phyloP scores from a whole-genome alignment of 2,888 invertebrate species.

The Lottia gigantea region DNA sequence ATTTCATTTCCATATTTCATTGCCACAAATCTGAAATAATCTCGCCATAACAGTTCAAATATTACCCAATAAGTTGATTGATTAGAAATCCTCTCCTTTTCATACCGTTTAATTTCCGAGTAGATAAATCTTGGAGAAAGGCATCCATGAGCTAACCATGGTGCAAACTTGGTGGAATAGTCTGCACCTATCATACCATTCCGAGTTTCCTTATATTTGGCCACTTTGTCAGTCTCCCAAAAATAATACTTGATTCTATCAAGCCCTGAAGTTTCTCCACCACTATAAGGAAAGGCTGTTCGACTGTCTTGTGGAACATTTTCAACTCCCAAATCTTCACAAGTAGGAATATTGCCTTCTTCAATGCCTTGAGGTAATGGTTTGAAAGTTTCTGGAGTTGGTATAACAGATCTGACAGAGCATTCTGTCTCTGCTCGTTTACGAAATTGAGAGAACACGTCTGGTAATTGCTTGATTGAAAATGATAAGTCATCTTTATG shows the following conservation, averaged over 20 bases:
- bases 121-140: conserved; percentile 56
- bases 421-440: conserved; percentile 48
- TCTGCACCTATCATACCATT: conserved; percentile 61
- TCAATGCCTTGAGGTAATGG: conserved; percentile 54
- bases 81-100: conserved; percentile 48
- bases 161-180: conserved; percentile 63
- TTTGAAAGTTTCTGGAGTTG: conserved; percentile 46
- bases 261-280: conserved; percentile 58
- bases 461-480: conserved; percentile 45
- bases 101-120: conserved; percentile 58
- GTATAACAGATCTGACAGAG: conserved; percentile 39
- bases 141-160: conserved; percentile 62
- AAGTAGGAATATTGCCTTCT: conserved; percentile 45
- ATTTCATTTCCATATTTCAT: conserved; percentile 57
- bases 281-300: conserved; percentile 52
- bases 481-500: conserved; percentile 59
- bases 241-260: conserved; percentile 54
- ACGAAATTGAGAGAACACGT: conserved; percentile 61
- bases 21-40: conserved; percentile 60
- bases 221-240: conserved; percentile 56
- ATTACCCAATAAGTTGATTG: conserved; percentile 64
- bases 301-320: conserved; percentile 40
- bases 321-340: conserved; percentile 40
- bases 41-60: conserved; percentile 62
- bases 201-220: conserved; percentile 58